Evolutionary conservation across 2,113 vertebrate species (phyloP).

Genomic region (Collichthys lucidus): DNA sequence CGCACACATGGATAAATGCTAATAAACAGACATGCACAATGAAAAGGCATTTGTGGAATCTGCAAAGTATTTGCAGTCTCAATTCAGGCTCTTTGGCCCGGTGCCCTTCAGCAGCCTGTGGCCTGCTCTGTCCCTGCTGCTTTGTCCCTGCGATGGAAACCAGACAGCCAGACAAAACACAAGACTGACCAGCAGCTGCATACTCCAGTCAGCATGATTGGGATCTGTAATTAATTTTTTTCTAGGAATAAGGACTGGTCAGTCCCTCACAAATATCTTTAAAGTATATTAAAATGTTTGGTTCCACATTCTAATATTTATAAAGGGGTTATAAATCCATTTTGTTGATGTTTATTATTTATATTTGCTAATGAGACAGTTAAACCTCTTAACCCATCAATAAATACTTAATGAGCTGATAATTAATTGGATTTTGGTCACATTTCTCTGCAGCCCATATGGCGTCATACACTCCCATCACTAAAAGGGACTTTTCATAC

Average conservation of each 20-base stretch:
- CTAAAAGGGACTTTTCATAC: background rate
- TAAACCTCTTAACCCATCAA: background rate
- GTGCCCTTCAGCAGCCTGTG: constrained; percentile 59
- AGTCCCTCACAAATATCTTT: background rate
- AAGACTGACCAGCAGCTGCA: constrained; percentile 73
- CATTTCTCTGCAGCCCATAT: background rate
- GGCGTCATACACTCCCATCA: background rate
- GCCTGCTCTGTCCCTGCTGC: constrained; percentile 56
- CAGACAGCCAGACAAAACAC: constrained; percentile 73
- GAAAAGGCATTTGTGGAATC: constrained; percentile 80
- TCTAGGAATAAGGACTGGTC: background rate
- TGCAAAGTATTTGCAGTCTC: constrained; percentile 70
- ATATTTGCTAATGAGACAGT: background rate
- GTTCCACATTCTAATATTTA: background rate
- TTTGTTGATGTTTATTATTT: background rate
- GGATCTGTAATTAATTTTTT: constrained; percentile 30
- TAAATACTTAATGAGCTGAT: background rate
- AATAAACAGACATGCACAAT: constrained; percentile 69
- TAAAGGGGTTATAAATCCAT: background rate
- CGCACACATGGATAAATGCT: constrained; percentile 73
- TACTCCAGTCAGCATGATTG: constrained; percentile 7
- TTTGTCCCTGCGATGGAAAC: constrained; percentile 73
- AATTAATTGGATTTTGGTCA: background rate
- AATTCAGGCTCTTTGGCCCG: constrained; percentile 61
- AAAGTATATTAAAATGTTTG: background rate